These are phyloP conservation scores for Meganola albula DNA, from an alignment of 2,888 invertebrate species.

Conservation along the genomic window DNA sequence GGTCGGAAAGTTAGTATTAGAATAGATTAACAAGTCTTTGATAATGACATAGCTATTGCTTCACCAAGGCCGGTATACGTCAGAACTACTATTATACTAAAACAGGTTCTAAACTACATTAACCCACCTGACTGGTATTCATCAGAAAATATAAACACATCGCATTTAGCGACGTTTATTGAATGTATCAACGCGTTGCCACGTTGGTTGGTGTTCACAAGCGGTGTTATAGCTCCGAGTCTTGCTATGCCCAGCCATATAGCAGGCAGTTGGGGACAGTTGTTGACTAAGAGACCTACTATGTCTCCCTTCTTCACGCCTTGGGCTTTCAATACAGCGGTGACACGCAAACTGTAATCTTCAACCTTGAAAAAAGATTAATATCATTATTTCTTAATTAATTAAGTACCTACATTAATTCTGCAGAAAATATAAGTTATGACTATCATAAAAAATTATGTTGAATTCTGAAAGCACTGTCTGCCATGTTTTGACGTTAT, in stretches of 20 bases:
- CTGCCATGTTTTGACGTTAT: too few relatives aligned
- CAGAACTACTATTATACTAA: too few relatives aligned
- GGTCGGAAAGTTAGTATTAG: too few relatives aligned
- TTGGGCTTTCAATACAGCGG: constrained; percentile 86
- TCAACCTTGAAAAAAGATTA: constrained; percentile 80
- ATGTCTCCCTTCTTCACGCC: constrained; percentile 92
- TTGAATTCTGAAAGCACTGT: too few relatives aligned
- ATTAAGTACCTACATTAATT: too few relatives aligned
- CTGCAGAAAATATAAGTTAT: too few relatives aligned
- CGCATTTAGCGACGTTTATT: constrained; percentile 89
- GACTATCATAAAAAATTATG: too few relatives aligned
- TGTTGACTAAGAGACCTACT: constrained; percentile 93
- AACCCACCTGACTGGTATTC: constrained; percentile 81
- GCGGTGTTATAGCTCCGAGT: constrained; percentile 88
- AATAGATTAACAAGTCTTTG: too few relatives aligned
- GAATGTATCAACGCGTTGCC: constrained; percentile 91
- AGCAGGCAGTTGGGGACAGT: constrained; percentile 93
- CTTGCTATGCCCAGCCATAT: constrained; percentile 96
- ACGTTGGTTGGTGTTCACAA: constrained; percentile 95
- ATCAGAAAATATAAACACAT: constrained; percentile 88
- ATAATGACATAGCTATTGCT: too few relatives aligned
- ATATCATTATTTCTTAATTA: background rate
- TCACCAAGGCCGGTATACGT: too few relatives aligned
- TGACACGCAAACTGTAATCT: constrained; percentile 90
- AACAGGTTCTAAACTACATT: too few relatives aligned